Conservation (phyloP, 2,113 vertebrate genomes). For the Morphnarchus princeps region DNA sequence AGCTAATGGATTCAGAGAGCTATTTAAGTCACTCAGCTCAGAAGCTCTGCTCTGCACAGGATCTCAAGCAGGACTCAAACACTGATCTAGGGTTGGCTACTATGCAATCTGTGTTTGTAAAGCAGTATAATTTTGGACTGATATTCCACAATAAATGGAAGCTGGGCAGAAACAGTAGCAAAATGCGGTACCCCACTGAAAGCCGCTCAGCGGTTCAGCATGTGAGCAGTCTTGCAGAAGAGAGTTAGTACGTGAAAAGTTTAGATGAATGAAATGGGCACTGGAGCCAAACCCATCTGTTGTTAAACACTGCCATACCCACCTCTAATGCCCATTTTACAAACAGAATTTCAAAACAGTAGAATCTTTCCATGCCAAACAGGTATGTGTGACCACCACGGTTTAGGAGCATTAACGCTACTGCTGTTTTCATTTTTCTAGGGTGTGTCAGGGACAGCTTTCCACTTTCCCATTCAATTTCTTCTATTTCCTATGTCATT, state of each 20-base stretch:
- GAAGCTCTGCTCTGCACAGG: not conserved
- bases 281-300: not conserved
- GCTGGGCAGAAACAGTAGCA: not conserved
- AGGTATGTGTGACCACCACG: rapidly evolving
- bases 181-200: not conserved
- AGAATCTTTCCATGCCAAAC: not conserved
- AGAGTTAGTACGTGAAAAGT: not conserved
- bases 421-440: not conserved
- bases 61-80: not conserved
- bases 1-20: not conserved
- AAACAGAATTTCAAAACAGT: not conserved
- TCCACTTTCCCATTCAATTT: not conserved
- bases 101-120: not conserved
- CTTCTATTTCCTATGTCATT: not conserved
- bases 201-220: rapidly evolving
- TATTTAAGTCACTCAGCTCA: not conserved
- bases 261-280: not conserved
- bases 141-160: not conserved
- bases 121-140: not conserved
- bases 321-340: not conserved
- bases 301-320: not conserved
- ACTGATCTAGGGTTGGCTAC: not conserved
- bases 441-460: not conserved
- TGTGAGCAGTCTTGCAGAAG: not conserved
- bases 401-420: not conserved